Conservation (phyloP, 2,888 invertebrate species). For the Drosophila diplacantha region DNA sequence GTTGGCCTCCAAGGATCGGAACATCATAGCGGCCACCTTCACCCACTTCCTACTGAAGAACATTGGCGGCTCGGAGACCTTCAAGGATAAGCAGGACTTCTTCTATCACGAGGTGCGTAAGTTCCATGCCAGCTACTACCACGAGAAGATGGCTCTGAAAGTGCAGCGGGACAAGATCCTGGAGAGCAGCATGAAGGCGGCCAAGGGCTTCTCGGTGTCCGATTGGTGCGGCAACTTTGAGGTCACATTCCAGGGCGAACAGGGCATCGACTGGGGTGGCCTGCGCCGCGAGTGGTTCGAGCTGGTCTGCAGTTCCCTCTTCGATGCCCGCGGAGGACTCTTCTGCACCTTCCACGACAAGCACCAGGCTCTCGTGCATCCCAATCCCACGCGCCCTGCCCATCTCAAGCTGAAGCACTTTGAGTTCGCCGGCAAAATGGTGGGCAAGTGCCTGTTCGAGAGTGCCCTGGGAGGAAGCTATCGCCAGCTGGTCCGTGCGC, state of each 20-base stretch:
- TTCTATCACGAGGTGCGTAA: conserved; percentile 90
- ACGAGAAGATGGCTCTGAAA: conserved; percentile 90
- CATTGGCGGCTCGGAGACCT: conserved; percentile 96
- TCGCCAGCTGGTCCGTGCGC: conserved; percentile 91
- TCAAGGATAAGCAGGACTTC: conserved; percentile 89
- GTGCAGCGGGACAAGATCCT: conserved; percentile 89
- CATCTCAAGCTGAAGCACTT: conserved; percentile 91
- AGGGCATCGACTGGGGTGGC: conserved; percentile 97
- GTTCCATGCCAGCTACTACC: conserved; percentile 91
- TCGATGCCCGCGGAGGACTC: conserved; percentile 89
- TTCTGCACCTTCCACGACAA: conserved; percentile 92
- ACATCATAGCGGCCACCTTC: conserved; percentile 94
- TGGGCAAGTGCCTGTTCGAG: conserved; percentile 96
- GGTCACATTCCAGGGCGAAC: conserved; percentile 94
- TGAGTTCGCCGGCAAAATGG: conserved; percentile 95
- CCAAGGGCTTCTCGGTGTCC: conserved; percentile 88
- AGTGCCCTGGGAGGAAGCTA: conserved; percentile 93
- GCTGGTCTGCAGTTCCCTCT: conserved; percentile 89
- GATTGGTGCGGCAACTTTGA: conserved; percentile 98
- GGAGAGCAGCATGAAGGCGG: conserved; percentile 90
- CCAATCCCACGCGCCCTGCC: conserved; percentile 87
- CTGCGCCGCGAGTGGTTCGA: conserved; percentile 97
- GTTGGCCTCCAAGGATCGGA: conserved; percentile 89
- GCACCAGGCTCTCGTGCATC: conserved; percentile 92
- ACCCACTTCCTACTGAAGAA: conserved; percentile 93